Evolutionary conservation across 2,888 invertebrate species (phyloP).

Genomic region (Drosophila barbarae): DNA sequence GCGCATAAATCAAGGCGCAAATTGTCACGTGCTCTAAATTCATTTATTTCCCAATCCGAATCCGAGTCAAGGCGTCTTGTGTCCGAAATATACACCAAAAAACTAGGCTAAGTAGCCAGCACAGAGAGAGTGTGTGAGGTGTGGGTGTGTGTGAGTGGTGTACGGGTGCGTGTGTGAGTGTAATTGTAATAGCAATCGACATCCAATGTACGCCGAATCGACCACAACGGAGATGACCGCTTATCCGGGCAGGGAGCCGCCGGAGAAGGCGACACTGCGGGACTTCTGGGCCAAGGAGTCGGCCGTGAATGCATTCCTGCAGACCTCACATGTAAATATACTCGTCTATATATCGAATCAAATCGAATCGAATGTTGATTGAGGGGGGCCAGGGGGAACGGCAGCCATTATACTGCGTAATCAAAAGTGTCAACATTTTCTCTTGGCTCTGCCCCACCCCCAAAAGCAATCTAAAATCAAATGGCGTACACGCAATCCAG

Average conservation of each 20-base stretch:
- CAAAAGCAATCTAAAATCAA: constrained; percentile 35
- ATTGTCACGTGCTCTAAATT: constrained; percentile 71
- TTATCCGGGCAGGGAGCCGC: constrained; percentile 57
- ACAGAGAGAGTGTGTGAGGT: background rate
- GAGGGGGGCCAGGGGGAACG: background rate
- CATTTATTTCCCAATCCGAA: constrained; percentile 58
- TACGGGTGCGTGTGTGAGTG: constrained; percentile 23
- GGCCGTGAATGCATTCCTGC: constrained; percentile 75
- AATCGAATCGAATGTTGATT: constrained; percentile 12
- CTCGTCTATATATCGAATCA: constrained; percentile 3
- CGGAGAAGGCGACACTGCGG: constrained; percentile 68
- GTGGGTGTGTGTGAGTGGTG: constrained; percentile 3
- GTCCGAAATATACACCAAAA: constrained; percentile 38
- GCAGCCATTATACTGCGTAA: constrained; percentile 36
- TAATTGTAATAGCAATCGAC: constrained; percentile 30
- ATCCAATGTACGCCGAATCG: constrained; percentile 67
- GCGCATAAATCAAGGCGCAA: constrained; percentile 59
- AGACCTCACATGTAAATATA: constrained; percentile 65
- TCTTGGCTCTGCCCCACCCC: constrained; percentile 19
- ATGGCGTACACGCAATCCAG: constrained; percentile 27
- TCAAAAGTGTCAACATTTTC: constrained; percentile 40
- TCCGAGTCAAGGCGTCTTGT: constrained; percentile 56
- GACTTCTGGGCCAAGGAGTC: constrained; percentile 78
- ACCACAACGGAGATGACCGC: constrained; percentile 74
- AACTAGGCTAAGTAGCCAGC: constrained; percentile 58